A percentile compares a stretch with the other conserved stretches of the same genome.
These are phyloP conservation scores for Mesembrinibis cayennensis DNA, from an alignment of 2,113 vertebrate genomes.

Conservation along the genomic window DNA sequence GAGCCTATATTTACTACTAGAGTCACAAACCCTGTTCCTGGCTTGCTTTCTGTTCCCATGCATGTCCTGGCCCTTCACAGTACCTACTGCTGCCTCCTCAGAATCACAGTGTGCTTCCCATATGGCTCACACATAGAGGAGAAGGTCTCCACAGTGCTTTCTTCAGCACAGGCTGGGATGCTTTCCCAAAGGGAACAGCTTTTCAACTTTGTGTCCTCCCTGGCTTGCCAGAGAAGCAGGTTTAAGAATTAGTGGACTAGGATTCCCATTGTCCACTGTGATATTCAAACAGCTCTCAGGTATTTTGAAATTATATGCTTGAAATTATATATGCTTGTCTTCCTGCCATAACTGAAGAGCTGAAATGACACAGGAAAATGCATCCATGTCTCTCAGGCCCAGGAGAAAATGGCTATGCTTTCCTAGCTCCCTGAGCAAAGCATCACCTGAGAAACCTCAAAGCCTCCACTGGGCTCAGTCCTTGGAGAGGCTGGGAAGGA, in stretches of 20 bases:
- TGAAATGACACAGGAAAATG: not conserved
- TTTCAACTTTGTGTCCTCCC: not conserved
- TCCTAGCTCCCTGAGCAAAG: not conserved
- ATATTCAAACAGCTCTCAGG: not conserved
- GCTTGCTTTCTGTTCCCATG: not conserved
- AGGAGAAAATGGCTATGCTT: not conserved
- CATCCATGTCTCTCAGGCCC: not conserved
- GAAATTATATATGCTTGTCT: no score
- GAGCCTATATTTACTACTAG: not conserved
- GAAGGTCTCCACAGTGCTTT: not conserved
- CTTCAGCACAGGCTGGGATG: not conserved
- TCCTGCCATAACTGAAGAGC: not conserved
- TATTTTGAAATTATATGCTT: not conserved
- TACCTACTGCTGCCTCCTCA: not conserved
- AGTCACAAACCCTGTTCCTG: not conserved
- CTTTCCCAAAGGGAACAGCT: not conserved
- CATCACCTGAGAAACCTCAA: not conserved
- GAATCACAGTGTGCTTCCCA: not conserved
- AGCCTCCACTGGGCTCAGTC: not conserved
- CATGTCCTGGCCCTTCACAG: not conserved
- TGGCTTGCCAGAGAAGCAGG: not conserved
- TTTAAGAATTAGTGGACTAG: not conserved
- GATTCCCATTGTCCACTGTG: not conserved
- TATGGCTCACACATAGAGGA: rapidly evolving
- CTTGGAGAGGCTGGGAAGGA: not conserved